A percentile compares a stretch with the other conserved stretches of the same genome.
phyloP scores from a whole-genome alignment of 1,140 invertebrate species.

The Drosophila mojavensis region DNA sequence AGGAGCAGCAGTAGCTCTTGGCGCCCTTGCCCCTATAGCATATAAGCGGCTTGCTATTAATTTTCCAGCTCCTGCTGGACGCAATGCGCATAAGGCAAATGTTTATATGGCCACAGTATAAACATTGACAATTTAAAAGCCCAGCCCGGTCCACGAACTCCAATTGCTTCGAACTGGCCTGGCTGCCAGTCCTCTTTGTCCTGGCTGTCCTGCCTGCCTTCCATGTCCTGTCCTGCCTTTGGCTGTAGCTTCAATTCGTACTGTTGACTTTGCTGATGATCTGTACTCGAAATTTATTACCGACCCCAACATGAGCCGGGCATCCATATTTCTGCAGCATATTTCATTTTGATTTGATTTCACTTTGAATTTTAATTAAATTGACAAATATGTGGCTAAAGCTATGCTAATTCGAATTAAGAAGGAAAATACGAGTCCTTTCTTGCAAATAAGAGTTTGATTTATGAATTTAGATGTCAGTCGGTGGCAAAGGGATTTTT shows the following conservation, averaged over 20 bases:
- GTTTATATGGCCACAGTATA: constrained; percentile 57
- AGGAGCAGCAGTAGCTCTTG: no score
- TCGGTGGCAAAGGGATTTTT: no score
- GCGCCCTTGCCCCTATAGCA: neutral
- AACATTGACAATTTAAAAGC: constrained; percentile 55
- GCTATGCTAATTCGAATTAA: neutral
- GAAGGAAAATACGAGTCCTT: neutral
- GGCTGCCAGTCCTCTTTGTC: neutral
- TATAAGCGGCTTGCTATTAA: constrained; percentile 27
- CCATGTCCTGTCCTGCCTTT: neutral
- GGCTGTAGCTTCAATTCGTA: neutral
- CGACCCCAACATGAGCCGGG: neutral
- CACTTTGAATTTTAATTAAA: constrained; percentile 26
- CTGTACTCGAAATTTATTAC: constrained; percentile 28
- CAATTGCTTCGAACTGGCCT: neutral
- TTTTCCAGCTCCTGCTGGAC: constrained; percentile 12
- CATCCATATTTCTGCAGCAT: neutral
- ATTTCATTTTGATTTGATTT: constrained; percentile 34
- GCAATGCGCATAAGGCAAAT: constrained; percentile 35
- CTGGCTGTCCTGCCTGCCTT: neutral
- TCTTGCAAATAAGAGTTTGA: neutral
- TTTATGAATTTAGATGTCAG: neutral
- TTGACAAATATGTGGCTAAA: constrained; percentile 26
- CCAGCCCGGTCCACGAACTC: neutral
- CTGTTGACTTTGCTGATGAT: constrained; percentile 35